Percentiles rank a stretch among this genome's conserved stretches.
phyloP scores from a whole-genome alignment of 1,140 invertebrate species.

The Heliconius eleuchia region DNA sequence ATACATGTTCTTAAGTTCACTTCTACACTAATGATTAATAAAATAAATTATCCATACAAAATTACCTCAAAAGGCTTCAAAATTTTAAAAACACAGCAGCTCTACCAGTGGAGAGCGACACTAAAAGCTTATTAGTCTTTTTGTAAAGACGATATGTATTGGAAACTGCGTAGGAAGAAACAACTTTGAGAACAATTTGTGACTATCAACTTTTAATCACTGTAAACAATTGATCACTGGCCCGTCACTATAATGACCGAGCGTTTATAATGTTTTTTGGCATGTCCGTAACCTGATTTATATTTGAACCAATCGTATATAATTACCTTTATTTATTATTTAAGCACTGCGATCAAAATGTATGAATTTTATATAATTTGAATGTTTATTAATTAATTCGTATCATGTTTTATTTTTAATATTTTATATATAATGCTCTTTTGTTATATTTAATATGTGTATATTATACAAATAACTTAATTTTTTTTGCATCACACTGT shows the following conservation, averaged over 20 bases:
- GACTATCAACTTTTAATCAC: conserved; percentile 48
- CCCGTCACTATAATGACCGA: conserved; percentile 27
- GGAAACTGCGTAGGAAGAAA: conserved; percentile 45
- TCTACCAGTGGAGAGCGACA: not conserved
- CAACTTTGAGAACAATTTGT: conserved; percentile 45
- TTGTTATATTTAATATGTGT: no score
- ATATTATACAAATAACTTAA: no score
- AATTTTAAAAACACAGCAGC: not conserved
- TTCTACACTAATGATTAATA: no score
- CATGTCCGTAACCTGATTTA: conserved; percentile 23
- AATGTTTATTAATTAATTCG: not conserved
- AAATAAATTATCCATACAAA: no score
- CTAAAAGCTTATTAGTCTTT: conserved; percentile 27
- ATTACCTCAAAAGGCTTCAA: not conserved
- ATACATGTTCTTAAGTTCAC: no score
- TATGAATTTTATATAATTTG: not conserved
- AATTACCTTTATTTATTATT: conserved; percentile 11
- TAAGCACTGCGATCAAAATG: not conserved
- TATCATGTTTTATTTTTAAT: not conserved
- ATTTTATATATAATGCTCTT: no score
- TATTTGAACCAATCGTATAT: conserved; percentile 16
- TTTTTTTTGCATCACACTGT: no score
- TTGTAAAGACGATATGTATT: conserved; percentile 33
- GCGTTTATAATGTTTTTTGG: conserved; percentile 26
- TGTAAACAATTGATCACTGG: conserved; percentile 44